Conservation (phyloP, 2,888 invertebrate genomes). For the Andrena praecox region DNA sequence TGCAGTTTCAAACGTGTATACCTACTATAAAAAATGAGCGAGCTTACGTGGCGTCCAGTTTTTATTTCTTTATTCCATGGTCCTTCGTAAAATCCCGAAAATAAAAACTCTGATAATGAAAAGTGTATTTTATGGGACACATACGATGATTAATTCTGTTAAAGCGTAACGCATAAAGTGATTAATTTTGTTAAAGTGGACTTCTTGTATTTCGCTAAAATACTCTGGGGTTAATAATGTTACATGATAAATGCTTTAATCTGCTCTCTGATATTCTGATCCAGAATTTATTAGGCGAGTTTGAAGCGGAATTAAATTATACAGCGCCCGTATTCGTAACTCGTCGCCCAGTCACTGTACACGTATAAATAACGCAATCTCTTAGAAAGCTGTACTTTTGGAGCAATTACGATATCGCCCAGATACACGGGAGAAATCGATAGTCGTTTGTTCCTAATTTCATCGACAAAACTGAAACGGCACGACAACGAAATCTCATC, state of each 20-base stretch:
- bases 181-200: slow-evolving; percentile 9
- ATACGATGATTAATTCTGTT: too few relatives aligned
- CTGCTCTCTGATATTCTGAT: not conserved
- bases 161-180: not conserved
- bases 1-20: too few relatives aligned
- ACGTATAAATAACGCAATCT: not conserved
- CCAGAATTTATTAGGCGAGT: not conserved
- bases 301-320: not conserved
- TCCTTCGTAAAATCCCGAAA: too few relatives aligned
- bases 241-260: slow-evolving; percentile 8
- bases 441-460: not conserved
- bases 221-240: slow-evolving; percentile 5
- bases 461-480: not conserved
- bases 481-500: slow-evolving; percentile 34
- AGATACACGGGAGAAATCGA: not conserved
- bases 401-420: too few relatives aligned
- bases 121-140: too few relatives aligned
- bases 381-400: too few relatives aligned
- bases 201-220: too few relatives aligned
- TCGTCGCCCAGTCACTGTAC: not conserved
- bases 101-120: too few relatives aligned
- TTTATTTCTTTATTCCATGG: too few relatives aligned
- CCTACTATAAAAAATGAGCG: too few relatives aligned
- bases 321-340: not conserved
- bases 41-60: too few relatives aligned